A percentile compares a stretch with the other conserved stretches of the same genome.
These are phyloP conservation scores for Tolypeutes matacus DNA, from an alignment of 2,797 vertebrate genomes.

Conservation along the genomic window DNA sequence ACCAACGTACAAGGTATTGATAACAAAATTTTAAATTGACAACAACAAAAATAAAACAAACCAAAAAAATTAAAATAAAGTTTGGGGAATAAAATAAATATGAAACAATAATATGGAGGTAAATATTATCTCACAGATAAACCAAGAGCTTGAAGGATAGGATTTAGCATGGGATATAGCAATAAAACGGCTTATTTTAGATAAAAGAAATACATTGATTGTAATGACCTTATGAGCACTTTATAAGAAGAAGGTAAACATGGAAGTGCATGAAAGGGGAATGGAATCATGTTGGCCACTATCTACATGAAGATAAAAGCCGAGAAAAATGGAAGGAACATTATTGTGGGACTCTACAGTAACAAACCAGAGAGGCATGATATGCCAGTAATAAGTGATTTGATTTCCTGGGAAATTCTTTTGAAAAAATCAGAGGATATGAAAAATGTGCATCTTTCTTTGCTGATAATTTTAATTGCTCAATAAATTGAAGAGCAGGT, in stretches of 20 bases:
- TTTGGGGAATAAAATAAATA: not conserved
- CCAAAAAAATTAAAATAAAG: not conserved
- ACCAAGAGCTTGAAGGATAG: not conserved
- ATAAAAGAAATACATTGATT: not conserved
- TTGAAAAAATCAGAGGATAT: slow-evolving; percentile 49
- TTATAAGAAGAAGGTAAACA: not conserved
- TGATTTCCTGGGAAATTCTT: slow-evolving; percentile 28
- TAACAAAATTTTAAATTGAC: not conserved
- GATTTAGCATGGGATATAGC: not conserved
- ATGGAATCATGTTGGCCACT: not conserved
- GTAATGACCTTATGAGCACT: not conserved
- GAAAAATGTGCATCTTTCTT: slow-evolving; percentile 49
- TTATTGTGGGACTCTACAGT: accelerated
- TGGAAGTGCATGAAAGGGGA: not conserved
- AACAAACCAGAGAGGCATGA: not conserved
- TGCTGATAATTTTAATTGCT: slow-evolving; percentile 65
- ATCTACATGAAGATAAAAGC: not conserved
- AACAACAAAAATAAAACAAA: not conserved
- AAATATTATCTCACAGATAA: not conserved
- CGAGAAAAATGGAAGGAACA: not conserved
- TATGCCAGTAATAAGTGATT: not conserved
- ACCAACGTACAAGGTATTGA: not conserved
- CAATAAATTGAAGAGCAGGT: slow-evolving; percentile 50
- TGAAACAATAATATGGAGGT: not conserved
- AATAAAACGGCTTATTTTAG: not conserved